Conservation (phyloP, 2,888 invertebrate genomes). For the Gymnocheta viridis region DNA sequence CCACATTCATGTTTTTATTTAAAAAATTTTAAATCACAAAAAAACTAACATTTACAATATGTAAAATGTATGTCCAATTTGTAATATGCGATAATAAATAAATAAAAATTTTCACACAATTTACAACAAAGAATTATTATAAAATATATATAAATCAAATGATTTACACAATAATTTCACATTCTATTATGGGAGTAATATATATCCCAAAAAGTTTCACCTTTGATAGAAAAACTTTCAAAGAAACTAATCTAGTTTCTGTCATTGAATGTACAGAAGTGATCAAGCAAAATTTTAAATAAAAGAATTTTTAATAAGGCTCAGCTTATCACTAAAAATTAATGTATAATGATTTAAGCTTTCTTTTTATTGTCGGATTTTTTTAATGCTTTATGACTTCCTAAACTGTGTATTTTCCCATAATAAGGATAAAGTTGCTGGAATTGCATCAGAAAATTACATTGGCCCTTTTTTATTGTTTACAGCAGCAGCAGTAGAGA, state of each 20-base stretch:
- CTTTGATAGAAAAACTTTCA: neutral
- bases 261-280: neutral
- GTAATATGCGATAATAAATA: no score
- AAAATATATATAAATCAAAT: no score
- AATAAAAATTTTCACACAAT: no score
- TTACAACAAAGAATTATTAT: no score
- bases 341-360: conserved; percentile 42
- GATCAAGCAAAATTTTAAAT: neutral
- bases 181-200: neutral
- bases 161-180: no score
- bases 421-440: neutral
- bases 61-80: no score
- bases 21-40: no score
- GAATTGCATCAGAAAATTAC: neutral
- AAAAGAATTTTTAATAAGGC: neutral
- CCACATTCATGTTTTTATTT: no score
- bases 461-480: neutral
- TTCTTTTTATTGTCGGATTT: conserved; percentile 23
- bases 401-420: conserved; percentile 3
- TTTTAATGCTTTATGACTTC: neutral
- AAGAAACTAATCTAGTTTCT: neutral
- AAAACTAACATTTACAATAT: no score
- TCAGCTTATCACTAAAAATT: conserved; percentile 39
- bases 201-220: neutral
- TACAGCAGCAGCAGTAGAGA: neutral